Percentiles rank a stretch among this genome's conserved stretches.
Evolutionary conservation across 2,113 vertebrate species (phyloP).

Genomic region (Pardalotus punctatus): DNA sequence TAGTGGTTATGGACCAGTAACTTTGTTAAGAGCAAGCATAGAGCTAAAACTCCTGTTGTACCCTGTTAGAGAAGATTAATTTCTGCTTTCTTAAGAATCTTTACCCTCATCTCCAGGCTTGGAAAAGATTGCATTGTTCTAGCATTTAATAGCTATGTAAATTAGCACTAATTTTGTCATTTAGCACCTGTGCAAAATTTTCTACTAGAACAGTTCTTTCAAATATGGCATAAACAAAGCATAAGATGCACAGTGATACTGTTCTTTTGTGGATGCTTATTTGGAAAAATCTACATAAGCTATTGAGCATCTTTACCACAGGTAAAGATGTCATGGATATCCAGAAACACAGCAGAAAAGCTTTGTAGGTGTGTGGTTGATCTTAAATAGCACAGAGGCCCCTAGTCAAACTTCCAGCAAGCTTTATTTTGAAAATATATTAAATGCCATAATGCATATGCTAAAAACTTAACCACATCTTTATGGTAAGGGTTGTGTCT

Average conservation of each 20-base stretch:
- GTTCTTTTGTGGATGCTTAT: background rate
- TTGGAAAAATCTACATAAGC: background rate
- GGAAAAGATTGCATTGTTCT: constrained; percentile 42
- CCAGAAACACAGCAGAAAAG: background rate
- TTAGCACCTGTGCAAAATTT: constrained; percentile 41
- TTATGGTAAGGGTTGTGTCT: background rate
- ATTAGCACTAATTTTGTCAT: constrained; percentile 35
- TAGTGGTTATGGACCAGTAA: background rate
- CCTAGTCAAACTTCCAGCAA: background rate
- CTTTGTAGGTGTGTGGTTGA: background rate
- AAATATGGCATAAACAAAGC: constrained; percentile 19
- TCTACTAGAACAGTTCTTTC: constrained; percentile 4
- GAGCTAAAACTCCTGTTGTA: background rate
- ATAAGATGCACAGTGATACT: background rate
- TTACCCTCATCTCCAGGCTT: background rate
- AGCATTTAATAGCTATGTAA: constrained; percentile 44
- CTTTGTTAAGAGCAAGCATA: background rate
- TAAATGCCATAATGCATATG: background rate
- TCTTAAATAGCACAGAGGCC: background rate
- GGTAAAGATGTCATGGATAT: background rate
- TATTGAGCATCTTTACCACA: background rate
- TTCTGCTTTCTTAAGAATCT: constrained; percentile 1
- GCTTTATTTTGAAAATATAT: background rate
- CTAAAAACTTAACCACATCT: background rate
- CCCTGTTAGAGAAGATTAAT: constrained; percentile 7